A percentile compares a stretch with the other conserved stretches of the same genome.
Evolutionary conservation across 2,797 vertebrate genomes (phyloP).

Genomic region (Tadarida brasiliensis): DNA sequence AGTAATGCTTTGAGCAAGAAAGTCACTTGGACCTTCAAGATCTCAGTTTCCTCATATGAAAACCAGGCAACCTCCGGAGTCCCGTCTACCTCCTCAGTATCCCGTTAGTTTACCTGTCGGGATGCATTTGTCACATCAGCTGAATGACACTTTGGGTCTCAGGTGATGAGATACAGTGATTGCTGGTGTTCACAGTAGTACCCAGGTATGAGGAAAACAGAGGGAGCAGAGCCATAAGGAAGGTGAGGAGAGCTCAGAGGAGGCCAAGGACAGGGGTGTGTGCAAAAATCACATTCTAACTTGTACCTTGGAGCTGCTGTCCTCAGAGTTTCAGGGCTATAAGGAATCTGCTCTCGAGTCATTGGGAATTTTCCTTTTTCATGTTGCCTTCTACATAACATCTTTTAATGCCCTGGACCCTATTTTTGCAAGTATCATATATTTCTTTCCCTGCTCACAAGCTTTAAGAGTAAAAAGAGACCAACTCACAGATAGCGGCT

Average conservation of each 20-base stretch:
- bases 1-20: background rate
- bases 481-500: background rate
- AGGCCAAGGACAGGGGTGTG: background rate
- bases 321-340: background rate
- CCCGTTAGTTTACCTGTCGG: background rate
- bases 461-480: slow-evolving; percentile 12
- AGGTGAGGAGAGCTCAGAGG: background rate
- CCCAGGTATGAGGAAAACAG: background rate
- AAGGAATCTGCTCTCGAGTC: background rate
- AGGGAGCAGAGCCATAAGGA: background rate
- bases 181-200: background rate
- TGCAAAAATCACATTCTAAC: background rate
- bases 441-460: background rate
- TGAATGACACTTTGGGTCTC: background rate
- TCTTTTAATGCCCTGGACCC: background rate
- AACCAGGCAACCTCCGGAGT: background rate
- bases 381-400: background rate
- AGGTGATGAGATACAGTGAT: background rate
- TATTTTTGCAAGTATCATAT: background rate
- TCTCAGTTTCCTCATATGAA: background rate
- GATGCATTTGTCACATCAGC: background rate
- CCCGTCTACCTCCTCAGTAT: background rate
- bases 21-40: background rate
- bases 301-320: background rate
- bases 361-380: background rate